A percentile compares a stretch with the other conserved stretches of the same genome.
phyloP scores from a whole-genome alignment of 2,797 vertebrate genomes.

The Botia almorhae region DNA sequence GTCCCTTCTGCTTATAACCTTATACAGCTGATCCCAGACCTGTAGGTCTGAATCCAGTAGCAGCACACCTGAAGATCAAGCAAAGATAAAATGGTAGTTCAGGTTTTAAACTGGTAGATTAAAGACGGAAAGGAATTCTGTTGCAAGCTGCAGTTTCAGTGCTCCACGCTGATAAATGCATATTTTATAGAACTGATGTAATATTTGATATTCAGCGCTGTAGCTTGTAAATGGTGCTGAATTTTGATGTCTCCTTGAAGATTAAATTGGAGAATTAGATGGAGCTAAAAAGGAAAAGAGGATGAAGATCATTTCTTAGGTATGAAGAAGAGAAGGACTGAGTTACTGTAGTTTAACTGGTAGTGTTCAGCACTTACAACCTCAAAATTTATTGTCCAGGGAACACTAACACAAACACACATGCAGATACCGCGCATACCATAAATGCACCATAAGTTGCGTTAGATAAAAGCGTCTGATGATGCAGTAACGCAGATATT shows the following conservation, averaged over 20 bases:
- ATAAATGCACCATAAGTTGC: background rate
- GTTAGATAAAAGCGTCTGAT: background rate
- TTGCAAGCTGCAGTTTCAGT: background rate
- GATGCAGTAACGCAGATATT: background rate
- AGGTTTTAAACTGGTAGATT: background rate
- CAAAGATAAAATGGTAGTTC: background rate
- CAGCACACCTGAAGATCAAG: background rate
- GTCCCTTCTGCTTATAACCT: constrained; percentile 9
- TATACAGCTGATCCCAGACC: background rate
- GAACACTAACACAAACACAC: background rate
- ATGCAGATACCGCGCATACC: background rate
- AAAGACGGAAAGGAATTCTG: background rate
- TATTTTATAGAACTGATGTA: background rate
- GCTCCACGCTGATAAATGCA: background rate
- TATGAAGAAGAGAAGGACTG: background rate
- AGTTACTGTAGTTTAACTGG: background rate
- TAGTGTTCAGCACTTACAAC: background rate
- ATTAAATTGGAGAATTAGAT: background rate
- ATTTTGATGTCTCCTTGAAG: background rate
- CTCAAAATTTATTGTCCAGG: background rate
- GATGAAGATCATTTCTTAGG: background rate
- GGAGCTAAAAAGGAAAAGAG: background rate
- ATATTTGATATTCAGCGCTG: background rate
- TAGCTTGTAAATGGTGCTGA: background rate
- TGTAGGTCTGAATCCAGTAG: background rate